Conservation (phyloP, 2,888 invertebrate genomes). For the Tetragnatha montana region DNA sequence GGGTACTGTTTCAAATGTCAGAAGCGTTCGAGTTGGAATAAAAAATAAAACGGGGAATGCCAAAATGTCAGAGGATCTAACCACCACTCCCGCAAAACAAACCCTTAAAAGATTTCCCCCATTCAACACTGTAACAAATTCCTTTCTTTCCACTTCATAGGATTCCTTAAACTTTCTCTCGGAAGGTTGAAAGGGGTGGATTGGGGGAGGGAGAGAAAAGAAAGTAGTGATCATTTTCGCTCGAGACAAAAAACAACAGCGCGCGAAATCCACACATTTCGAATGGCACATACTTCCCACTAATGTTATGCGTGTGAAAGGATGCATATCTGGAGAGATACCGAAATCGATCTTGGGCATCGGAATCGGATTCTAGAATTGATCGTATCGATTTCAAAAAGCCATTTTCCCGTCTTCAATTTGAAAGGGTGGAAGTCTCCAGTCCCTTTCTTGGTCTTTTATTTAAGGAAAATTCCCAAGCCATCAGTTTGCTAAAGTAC, state of each 20-base stretch:
- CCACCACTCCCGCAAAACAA: neutral
- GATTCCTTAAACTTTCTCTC: neutral
- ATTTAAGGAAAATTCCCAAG: constrained; percentile 43
- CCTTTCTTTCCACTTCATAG: neutral
- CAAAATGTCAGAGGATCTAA: neutral
- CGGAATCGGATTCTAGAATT: constrained; percentile 60
- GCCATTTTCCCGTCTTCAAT: constrained; percentile 42
- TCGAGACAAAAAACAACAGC: constrained; percentile 9
- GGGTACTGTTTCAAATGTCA: neutral
- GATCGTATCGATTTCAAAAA: constrained; percentile 61
- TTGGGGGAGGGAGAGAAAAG: neutral
- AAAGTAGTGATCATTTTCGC: neutral
- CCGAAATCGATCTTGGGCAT: constrained; percentile 38
- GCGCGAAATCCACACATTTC: neutral
- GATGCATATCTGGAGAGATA: neutral
- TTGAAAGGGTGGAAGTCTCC: constrained; percentile 7
- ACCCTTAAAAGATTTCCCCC: neutral
- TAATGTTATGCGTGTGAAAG: constrained; percentile 14
- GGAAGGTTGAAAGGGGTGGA: neutral
- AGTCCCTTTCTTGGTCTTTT: constrained; percentile 41
- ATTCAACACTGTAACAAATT: constrained; percentile 7
- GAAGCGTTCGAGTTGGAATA: neutral
- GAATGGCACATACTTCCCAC: constrained; percentile 3
- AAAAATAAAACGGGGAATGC: neutral
- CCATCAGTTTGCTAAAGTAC: constrained; percentile 64